A percentile compares a stretch with the other conserved stretches of the same genome.
These are phyloP conservation scores for Cheiracanthium punctorium DNA, from an alignment of 2,888 invertebrate genomes.

Conservation along the genomic window DNA sequence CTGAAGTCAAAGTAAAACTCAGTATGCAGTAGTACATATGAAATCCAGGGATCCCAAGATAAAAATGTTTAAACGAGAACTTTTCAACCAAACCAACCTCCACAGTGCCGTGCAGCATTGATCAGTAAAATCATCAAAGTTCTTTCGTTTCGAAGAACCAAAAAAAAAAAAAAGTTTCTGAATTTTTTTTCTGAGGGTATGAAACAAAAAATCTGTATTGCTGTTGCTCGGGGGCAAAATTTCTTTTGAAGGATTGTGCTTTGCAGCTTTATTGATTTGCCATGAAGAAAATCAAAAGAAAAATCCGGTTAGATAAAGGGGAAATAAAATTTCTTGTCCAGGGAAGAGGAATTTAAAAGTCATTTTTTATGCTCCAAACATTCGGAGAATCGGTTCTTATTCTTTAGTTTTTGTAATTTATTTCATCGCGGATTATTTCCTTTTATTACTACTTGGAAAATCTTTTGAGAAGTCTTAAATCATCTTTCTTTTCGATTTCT, in stretches of 20 bases:
- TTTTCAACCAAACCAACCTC: neutral
- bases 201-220: neutral
- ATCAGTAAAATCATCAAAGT: neutral
- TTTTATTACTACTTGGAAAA: neutral
- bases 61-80: neutral
- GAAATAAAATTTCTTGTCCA: constrained; percentile 3
- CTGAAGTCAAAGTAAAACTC: neutral
- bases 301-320: constrained; percentile 10
- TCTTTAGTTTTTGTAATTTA: constrained; percentile 1
- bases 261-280: neutral
- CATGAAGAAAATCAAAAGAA: neutral
- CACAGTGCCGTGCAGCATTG: neutral
- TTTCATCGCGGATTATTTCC: constrained; percentile 8
- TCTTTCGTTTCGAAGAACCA: neutral
- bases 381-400: neutral
- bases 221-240: neutral
- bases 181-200: no score
- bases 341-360: neutral
- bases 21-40: neutral
- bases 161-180: neutral
- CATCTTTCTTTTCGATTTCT: neutral
- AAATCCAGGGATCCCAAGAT: neutral
- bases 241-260: constrained; percentile 1
- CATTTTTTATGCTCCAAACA: constrained; percentile 4
- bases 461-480: neutral